phyloP scores from a whole-genome alignment of 2,888 invertebrate genomes.

The Caradrina kadenii region DNA sequence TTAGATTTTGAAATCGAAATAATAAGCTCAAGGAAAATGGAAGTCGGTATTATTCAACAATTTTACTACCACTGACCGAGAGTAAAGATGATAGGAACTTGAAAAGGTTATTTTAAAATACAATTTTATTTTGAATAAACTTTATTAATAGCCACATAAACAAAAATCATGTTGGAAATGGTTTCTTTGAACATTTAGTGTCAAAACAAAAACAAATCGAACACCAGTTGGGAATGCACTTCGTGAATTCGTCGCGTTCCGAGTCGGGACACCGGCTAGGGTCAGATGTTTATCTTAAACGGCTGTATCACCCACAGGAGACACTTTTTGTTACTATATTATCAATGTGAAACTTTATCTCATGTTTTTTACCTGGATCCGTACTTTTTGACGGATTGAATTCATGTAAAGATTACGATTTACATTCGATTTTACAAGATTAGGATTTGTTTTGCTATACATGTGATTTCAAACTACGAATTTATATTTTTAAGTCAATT shows the following conservation, averaged over 20 bases:
- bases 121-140: constrained; percentile 19
- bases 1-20: not conserved
- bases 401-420: constrained; percentile 35
- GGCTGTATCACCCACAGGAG: constrained; percentile 89
- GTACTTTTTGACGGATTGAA: constrained; percentile 61
- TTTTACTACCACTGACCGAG: not conserved
- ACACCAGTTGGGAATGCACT: constrained; percentile 80
- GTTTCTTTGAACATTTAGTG: constrained; percentile 68
- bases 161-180: constrained; percentile 59
- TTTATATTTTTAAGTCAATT: constrained; percentile 50
- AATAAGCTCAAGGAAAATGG: not conserved
- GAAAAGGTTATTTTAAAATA: not conserved
- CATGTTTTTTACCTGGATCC: constrained; percentile 71
- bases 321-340: constrained; percentile 88
- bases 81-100: not conserved
- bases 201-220: constrained; percentile 76
- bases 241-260: constrained; percentile 88
- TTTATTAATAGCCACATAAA: constrained; percentile 58
- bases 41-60: not conserved
- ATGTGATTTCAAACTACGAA: constrained; percentile 32
- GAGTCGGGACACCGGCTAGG: constrained; percentile 81
- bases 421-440: constrained; percentile 24
- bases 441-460: constrained; percentile 20
- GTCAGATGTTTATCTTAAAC: constrained; percentile 90
- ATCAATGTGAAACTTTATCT: constrained; percentile 83